A percentile compares a stretch with the other conserved stretches of the same genome.
phyloP scores from a whole-genome alignment of 2,888 invertebrate genomes.

The Andrena hattorfiana region DNA sequence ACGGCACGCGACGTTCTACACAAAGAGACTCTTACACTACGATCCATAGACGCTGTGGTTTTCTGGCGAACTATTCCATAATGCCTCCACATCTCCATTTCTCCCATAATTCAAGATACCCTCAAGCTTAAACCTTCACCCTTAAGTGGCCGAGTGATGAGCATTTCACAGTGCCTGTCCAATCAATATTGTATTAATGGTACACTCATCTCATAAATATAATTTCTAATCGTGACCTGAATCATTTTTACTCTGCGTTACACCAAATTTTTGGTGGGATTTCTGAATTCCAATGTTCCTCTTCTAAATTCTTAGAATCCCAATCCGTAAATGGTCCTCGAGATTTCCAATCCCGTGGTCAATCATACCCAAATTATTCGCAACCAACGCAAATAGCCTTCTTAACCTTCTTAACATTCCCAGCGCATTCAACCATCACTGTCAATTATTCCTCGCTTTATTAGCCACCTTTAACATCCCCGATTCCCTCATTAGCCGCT shows the following conservation, averaged over 20 bases:
- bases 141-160: background rate
- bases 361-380: background rate
- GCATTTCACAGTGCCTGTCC: background rate
- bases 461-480: background rate
- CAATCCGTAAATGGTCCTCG: background rate
- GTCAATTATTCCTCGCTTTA: background rate
- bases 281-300: background rate
- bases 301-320: too few species aligned
- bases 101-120: conserved; percentile 24
- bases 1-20: conserved; percentile 60
- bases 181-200: background rate
- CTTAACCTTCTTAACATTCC: background rate
- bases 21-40: conserved; percentile 34
- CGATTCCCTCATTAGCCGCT: conserved; percentile 6
- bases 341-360: background rate
- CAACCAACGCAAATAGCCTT: background rate
- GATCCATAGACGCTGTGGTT: conserved; percentile 38
- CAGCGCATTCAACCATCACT: background rate
- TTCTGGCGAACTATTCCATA: conserved; percentile 37
- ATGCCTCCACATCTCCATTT: conserved; percentile 40
- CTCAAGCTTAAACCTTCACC: background rate
- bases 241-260: background rate
- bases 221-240: background rate
- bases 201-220: background rate
- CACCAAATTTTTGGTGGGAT: background rate